Conservation (phyloP, 2,113 vertebrate species). For the Thunnus maccoyii region DNA sequence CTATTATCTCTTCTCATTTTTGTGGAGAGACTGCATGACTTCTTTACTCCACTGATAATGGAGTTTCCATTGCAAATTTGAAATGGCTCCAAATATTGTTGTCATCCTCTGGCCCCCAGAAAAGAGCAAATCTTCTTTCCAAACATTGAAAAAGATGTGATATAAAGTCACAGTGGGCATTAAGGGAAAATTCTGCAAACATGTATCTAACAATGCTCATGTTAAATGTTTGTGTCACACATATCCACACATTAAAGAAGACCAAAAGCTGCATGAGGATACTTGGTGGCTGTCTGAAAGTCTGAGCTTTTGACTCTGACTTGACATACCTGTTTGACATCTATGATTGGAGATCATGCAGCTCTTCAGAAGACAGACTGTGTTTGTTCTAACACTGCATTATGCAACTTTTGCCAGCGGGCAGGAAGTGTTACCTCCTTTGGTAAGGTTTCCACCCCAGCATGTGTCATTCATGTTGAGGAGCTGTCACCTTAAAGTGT, state of each 20-base stretch:
- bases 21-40: not conserved
- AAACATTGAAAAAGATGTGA: not conserved
- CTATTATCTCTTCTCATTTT: constrained; percentile 10
- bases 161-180: no score
- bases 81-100: not conserved
- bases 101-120: not conserved
- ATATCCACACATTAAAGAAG: no score
- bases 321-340: not conserved
- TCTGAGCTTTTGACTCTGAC: no score
- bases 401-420: not conserved
- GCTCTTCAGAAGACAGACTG: no score
- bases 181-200: no score
- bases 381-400: not conserved
- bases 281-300: no score
- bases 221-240: no score
- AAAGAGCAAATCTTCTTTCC: not conserved
- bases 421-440: constrained; percentile 12
- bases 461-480: constrained; percentile 3
- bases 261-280: no score
- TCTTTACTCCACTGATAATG: not conserved
- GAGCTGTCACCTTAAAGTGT: not conserved
- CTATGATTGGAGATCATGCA: not conserved
- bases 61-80: constrained; percentile 33
- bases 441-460: not conserved
- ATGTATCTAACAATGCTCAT: no score